Evolutionary conservation across 1,140 invertebrate species (phyloP).

Genomic region (Cotesia typhae): DNA sequence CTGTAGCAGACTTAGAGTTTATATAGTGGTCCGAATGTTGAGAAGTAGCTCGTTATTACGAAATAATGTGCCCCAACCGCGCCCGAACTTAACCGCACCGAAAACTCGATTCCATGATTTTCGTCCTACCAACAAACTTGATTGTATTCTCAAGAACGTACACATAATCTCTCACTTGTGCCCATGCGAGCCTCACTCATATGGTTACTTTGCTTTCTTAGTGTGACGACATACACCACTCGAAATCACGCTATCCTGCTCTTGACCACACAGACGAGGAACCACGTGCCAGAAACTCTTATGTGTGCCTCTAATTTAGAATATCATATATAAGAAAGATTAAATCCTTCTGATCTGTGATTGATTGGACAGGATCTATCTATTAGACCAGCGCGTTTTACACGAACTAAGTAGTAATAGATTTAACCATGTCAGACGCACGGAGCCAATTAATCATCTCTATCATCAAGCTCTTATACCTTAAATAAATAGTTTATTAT

Average conservation of each 20-base stretch:
- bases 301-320: not conserved
- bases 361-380: not conserved
- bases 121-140: conserved; percentile 16
- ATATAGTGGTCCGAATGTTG: conserved; percentile 28
- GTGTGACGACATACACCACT: conserved; percentile 12
- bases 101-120: conserved; percentile 25
- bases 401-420: conserved; percentile 8
- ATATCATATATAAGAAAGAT: too few relatives aligned
- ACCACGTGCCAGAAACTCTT: too few relatives aligned
- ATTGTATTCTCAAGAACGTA: not conserved
- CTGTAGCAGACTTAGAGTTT: conserved; percentile 25
- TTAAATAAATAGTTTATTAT: too few relatives aligned
- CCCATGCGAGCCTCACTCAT: not conserved
- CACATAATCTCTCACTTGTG: not conserved
- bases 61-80: conserved; percentile 22
- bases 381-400: not conserved
- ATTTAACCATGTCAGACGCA: conserved; percentile 9
- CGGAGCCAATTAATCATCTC: too few relatives aligned
- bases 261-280: too few relatives aligned
- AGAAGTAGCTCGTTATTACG: conserved; percentile 33
- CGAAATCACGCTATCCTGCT: conserved; percentile 10
- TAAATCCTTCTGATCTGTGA: too few relatives aligned
- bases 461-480: too few relatives aligned
- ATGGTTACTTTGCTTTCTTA: not conserved
- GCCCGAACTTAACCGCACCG: conserved; percentile 15